These are phyloP conservation scores for Phaedon cochleariae DNA, from an alignment of 2,888 invertebrate species.

Conservation along the genomic window DNA sequence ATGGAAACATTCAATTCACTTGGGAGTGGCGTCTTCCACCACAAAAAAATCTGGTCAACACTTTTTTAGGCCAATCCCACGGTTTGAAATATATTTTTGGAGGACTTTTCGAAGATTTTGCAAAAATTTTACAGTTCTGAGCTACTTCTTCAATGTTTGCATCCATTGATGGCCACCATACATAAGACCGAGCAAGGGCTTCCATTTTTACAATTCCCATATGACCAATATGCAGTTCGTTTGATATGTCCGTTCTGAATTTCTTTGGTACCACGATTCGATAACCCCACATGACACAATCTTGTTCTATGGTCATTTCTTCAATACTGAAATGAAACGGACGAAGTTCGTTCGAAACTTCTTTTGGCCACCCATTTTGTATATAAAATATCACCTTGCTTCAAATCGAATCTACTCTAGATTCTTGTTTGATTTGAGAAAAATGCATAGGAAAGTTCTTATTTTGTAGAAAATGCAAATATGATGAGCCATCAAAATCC, in stretches of 20 bases:
- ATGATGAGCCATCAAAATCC: too few species aligned
- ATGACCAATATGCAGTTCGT: conserved; percentile 12
- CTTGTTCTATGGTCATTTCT: conserved; percentile 17
- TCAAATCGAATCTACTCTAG: conserved; percentile 3
- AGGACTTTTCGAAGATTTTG: conserved; percentile 15
- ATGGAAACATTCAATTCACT: conserved; percentile 4
- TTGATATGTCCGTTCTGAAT: neutral
- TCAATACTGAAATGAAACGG: conserved; percentile 10
- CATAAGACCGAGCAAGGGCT: too few species aligned
- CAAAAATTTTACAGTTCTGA: conserved; percentile 15
- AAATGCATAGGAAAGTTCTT: conserved; percentile 6
- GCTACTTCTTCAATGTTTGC: conserved; percentile 8
- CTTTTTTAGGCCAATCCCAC: conserved; percentile 11
- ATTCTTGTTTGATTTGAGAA: conserved; percentile 2
- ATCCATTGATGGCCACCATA: conserved; percentile 20
- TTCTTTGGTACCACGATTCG: conserved; percentile 18
- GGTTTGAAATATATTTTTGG: conserved; percentile 10
- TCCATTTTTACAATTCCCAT: conserved; percentile 21
- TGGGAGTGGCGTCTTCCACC: neutral
- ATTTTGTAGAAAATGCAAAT: conserved; percentile 1
- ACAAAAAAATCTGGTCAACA: conserved; percentile 10
- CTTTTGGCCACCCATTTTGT: conserved; percentile 18
- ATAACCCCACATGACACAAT: conserved; percentile 25
- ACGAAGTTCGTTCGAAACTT: neutral
- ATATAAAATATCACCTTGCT: conserved; percentile 14